phyloP scores from a whole-genome alignment of 2,888 invertebrate species.

The Zaprionus lineosus region DNA sequence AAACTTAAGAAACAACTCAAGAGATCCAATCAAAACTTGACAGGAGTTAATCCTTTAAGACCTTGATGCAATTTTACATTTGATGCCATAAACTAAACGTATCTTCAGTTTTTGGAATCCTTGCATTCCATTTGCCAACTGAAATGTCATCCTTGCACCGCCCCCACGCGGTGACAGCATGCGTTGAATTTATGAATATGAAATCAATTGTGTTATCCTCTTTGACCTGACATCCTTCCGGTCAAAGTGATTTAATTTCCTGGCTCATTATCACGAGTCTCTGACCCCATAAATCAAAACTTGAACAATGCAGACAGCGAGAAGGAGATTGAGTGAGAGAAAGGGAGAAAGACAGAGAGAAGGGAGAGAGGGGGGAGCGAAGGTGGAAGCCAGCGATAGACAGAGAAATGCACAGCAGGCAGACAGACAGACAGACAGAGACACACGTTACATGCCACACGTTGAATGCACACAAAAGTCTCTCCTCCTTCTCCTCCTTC shows the following conservation, averaged over 20 bases:
- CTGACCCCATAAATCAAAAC: slow-evolving; percentile 78
- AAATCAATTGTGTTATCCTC: slow-evolving; percentile 78
- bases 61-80: no score
- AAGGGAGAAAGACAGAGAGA: slow-evolving; percentile 27
- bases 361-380: neutral
- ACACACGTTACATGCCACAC: slow-evolving; percentile 69
- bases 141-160: slow-evolving; percentile 38
- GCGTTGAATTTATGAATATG: slow-evolving; percentile 77
- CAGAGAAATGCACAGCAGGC: slow-evolving; percentile 2
- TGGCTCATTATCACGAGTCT: slow-evolving; percentile 79
- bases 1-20: no score
- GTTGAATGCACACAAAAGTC: slow-evolving; percentile 35
- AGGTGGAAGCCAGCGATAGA: no score
- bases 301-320: slow-evolving; percentile 60
- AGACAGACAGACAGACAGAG: slow-evolving; percentile 26
- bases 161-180: slow-evolving; percentile 64
- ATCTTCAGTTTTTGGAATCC: neutral
- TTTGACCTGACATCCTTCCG: slow-evolving; percentile 80
- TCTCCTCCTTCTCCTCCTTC: slow-evolving; percentile 3
- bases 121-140: slow-evolving; percentile 21
- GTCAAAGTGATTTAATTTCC: slow-evolving; percentile 80
- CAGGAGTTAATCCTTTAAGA: no score
- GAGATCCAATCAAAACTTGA: no score
- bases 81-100: no score
- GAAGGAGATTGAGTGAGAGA: neutral